Conservation (phyloP, 2,888 invertebrate genomes). For the Cataglyphis rosenhaueri region DNA sequence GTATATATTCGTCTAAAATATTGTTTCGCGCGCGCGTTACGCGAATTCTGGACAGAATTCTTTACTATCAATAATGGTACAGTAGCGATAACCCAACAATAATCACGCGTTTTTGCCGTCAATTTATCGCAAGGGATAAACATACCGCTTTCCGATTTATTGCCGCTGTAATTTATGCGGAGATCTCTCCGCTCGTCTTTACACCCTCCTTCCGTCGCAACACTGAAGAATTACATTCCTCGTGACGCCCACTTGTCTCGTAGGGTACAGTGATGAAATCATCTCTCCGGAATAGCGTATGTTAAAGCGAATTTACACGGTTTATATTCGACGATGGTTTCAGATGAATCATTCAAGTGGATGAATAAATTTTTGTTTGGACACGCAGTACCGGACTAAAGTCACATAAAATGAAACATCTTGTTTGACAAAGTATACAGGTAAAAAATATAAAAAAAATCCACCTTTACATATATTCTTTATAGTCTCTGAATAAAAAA, state of each 20-base stretch:
- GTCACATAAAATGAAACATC: neutral
- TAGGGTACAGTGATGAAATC: slow-evolving; percentile 58
- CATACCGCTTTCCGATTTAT: slow-evolving; percentile 39
- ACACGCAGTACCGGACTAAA: neutral
- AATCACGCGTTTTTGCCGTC: slow-evolving; percentile 20
- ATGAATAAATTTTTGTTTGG: slow-evolving; percentile 50
- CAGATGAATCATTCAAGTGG: slow-evolving; percentile 34
- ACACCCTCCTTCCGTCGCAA: neutral
- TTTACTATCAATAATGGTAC: neutral
- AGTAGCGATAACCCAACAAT: slow-evolving; percentile 10
- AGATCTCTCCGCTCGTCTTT: slow-evolving; percentile 18
- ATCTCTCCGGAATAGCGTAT: slow-evolving; percentile 48
- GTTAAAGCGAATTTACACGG: slow-evolving; percentile 48
- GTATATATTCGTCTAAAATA: neutral
- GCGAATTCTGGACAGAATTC: neutral
- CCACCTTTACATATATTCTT: neutral
- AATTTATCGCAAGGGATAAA: slow-evolving; percentile 39
- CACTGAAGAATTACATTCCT: slow-evolving; percentile 46
- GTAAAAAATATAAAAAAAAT: neutral
- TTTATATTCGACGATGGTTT: slow-evolving; percentile 23
- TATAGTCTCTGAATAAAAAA: neutral
- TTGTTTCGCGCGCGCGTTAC: neutral
- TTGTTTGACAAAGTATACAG: neutral
- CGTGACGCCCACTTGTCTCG: slow-evolving; percentile 26
- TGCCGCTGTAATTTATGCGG: slow-evolving; percentile 25